phyloP scores from a whole-genome alignment of 2,888 invertebrate species.

The Polia nebulosa region DNA sequence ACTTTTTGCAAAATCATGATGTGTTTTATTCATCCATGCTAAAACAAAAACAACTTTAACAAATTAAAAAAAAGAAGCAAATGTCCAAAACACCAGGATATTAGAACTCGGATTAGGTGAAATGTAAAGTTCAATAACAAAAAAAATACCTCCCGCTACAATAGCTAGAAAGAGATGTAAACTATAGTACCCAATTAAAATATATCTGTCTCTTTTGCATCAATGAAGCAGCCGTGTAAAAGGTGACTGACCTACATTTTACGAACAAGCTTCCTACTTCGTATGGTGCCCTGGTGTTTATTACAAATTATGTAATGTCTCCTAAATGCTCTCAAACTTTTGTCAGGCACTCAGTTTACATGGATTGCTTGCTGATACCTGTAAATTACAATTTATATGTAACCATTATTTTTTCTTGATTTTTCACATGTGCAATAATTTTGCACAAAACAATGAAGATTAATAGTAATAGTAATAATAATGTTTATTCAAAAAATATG shows the following conservation, averaged over 20 bases:
- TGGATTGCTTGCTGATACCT: not conserved
- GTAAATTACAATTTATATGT: slow-evolving; percentile 4
- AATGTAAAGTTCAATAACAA: slow-evolving; percentile 41
- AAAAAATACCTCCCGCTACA: slow-evolving; percentile 40
- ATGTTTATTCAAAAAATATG: no score
- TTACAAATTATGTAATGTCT: slow-evolving; percentile 88
- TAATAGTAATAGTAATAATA: no score
- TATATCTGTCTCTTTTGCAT: slow-evolving; percentile 67
- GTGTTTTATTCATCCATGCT: not conserved
- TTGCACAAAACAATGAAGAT: not conserved
- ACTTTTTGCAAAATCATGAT: not conserved
- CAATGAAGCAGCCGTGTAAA: slow-evolving; percentile 68
- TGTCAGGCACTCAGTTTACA: slow-evolving; percentile 58
- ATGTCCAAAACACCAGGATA: slow-evolving; percentile 57
- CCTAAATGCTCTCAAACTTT: slow-evolving; percentile 65
- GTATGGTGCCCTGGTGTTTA: slow-evolving; percentile 80
- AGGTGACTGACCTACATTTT: slow-evolving; percentile 69
- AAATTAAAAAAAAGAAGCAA: slow-evolving; percentile 53
- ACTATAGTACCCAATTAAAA: slow-evolving; percentile 56
- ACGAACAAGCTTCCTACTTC: slow-evolving; percentile 66
- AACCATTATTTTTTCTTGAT: not conserved
- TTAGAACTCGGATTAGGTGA: slow-evolving; percentile 60
- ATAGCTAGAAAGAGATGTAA: slow-evolving; percentile 51
- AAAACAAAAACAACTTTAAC: slow-evolving; percentile 14
- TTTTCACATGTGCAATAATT: not conserved